Base-by-base conservation (phyloP, 2,888 invertebrate species). In the Achlya flavicornis region DNA sequence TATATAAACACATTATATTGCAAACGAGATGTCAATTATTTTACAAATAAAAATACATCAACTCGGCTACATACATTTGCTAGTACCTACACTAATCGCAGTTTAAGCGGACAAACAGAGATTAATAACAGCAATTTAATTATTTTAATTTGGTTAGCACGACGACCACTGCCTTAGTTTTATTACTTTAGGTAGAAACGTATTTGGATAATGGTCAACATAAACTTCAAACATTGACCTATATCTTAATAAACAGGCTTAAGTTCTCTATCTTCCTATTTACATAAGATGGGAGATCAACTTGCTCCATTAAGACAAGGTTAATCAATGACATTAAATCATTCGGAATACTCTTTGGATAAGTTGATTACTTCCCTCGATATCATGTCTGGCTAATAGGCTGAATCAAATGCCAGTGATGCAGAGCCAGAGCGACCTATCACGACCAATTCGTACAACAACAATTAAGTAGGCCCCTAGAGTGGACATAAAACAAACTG, bases 401-500 rank as follows among this genome's bases (percentile, higher is more conserved):
- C 63, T 69, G 62, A 66, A 61, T 16, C 62, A 75, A 80, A 77
- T 76, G 73, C 70, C 75, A 75, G 65, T 63, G 65, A 41, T 66
- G 33, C 69, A 69, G 69, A n/a, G 62, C 64, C 72, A 63, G 46
- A 66, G 68, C 78, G 79, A 78, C 78, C 81, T 80, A 81, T 85
- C 83, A 79, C 84, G 82, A 84, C 79, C 79, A 80, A 82, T 83
- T 78, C 69, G 64, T 81, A 80, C 79, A 81, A 85, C 79, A 82
- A 85, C 86, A 89, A 90, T 90, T 90, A 90, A 87, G 79, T 77
- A 76, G 78, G 71, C 74, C 79, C 77, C 76, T 78, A 71, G 80
- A 81, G 83, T 79, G 81, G 82, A 84, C 87, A 89, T 89, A 90
- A 88, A 90, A 91, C 89, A 89, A 88, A 87, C 87, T 85, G 83